A percentile compares a stretch with the other conserved stretches of the same genome.
phyloP scores from a whole-genome alignment of 2,113 vertebrate genomes.

The Scatophagus argus region DNA sequence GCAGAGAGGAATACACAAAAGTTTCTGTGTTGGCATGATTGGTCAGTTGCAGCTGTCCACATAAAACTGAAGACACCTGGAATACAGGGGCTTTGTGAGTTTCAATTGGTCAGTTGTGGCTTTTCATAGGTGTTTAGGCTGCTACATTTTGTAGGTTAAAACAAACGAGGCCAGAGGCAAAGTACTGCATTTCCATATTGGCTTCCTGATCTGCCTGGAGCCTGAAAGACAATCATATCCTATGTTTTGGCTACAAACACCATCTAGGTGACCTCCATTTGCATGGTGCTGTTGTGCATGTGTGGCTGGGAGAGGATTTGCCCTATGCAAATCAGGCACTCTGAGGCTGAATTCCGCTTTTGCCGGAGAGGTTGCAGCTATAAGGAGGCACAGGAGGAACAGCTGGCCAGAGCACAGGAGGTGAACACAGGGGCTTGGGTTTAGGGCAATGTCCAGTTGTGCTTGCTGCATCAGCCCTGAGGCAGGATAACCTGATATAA shows the following conservation, averaged over 20 bases:
- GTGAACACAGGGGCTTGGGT: constrained; percentile 18
- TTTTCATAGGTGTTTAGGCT: constrained; percentile 52
- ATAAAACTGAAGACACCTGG: background rate
- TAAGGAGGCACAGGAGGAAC: constrained; percentile 27
- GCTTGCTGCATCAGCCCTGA: constrained; percentile 54
- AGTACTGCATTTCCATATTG: constrained; percentile 75
- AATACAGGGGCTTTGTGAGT: background rate
- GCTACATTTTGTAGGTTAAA: constrained; percentile 53
- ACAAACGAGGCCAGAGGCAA: constrained; percentile 72
- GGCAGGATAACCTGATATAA: constrained; percentile 50
- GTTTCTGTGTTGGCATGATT: background rate
- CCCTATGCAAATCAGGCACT: constrained; percentile 62
- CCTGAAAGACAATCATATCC: constrained; percentile 50
- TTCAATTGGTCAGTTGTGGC: constrained; percentile 48
- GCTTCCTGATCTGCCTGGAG: constrained; percentile 60
- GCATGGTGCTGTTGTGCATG: constrained; percentile 53
- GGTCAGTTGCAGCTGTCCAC: background rate
- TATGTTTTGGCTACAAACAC: constrained; percentile 67
- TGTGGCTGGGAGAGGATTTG: constrained; percentile 2
- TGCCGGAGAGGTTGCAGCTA: background rate
- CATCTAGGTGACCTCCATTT: constrained; percentile 65
- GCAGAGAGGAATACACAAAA: background rate
- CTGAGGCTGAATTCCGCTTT: background rate
- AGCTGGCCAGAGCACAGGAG: constrained; percentile 42
- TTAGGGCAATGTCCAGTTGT: constrained; percentile 58